A percentile compares a stretch with the other conserved stretches of the same genome.
These are phyloP conservation scores for Xiphophorus hellerii DNA, from an alignment of 2,113 vertebrate genomes.

Conservation along the genomic window DNA sequence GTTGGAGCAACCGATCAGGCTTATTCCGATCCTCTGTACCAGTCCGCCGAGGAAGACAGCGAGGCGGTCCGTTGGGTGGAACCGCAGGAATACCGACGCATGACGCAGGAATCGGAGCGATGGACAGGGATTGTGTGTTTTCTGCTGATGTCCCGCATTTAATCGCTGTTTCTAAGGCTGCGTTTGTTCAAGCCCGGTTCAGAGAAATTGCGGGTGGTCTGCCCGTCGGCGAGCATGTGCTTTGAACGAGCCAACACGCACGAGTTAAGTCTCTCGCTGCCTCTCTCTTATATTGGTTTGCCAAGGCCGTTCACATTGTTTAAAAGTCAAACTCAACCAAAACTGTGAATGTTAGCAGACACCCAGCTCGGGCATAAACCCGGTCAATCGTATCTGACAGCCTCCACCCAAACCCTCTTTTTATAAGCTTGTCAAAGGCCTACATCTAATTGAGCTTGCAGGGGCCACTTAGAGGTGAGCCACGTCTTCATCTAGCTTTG, in stretches of 20 bases:
- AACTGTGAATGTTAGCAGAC: not conserved
- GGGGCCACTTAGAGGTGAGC: conserved; percentile 54
- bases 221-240: not conserved
- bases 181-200: not conserved
- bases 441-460: conserved; percentile 34
- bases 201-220: conserved; percentile 17
- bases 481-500: conserved; percentile 5
- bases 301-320: not conserved
- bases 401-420: not conserved
- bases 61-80: conserved; percentile 55
- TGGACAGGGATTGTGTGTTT: conserved; percentile 47
- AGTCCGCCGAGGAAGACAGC: conserved; percentile 25
- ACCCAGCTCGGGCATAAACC: not conserved
- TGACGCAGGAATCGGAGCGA: conserved; percentile 62
- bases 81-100: conserved; percentile 56
- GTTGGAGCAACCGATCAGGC: not conserved
- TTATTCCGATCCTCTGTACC: conserved; percentile 35
- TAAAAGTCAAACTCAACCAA: not conserved
- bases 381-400: conserved; percentile 14
- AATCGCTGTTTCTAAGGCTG: not conserved
- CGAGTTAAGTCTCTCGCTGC: not conserved
- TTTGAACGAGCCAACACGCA: not conserved
- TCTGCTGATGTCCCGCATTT: conserved; percentile 24
- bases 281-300: not conserved
- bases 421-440: conserved; percentile 30